Evolutionary conservation across 1,140 invertebrate species (phyloP).

Genomic region (Penaeus indicus): DNA sequence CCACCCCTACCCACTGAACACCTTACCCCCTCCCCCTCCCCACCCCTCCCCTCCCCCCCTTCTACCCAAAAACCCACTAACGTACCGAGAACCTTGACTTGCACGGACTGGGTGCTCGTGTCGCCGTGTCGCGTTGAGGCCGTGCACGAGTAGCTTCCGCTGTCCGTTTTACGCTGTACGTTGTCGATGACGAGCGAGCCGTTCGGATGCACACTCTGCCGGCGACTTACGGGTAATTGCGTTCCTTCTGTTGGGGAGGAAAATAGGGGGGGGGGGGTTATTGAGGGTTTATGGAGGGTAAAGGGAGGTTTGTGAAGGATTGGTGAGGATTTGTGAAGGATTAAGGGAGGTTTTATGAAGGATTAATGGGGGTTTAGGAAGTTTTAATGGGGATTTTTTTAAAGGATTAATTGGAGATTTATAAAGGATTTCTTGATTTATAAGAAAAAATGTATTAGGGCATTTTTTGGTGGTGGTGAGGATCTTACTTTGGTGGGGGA

Average conservation of each 20-base stretch:
- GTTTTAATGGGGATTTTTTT: too few relatives aligned
- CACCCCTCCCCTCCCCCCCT: background rate
- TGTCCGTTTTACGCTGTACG: conserved; percentile 74
- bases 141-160: conserved; percentile 74
- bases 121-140: conserved; percentile 69
- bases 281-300: too few relatives aligned
- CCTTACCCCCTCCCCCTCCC: background rate
- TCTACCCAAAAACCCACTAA: background rate
- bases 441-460: too few relatives aligned
- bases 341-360: too few relatives aligned
- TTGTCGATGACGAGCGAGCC: conserved; percentile 80
- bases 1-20: background rate
- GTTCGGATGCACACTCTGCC: conserved; percentile 76
- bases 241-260: conserved; percentile 68
- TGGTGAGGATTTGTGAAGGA: too few relatives aligned
- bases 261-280: background rate
- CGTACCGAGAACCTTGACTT: conserved; percentile 88
- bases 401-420: too few relatives aligned
- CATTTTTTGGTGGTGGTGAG: too few relatives aligned
- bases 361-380: too few relatives aligned
- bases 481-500: too few relatives aligned
- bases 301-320: background rate
- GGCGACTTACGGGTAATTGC: conserved; percentile 77
- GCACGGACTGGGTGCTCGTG: conserved; percentile 75
- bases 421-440: too few relatives aligned